Evolutionary conservation across 1,140 invertebrate genomes (phyloP), one percentile per base, ranked within the genome.

Genomic region (Drosophila pseudoobscura): DNA sequence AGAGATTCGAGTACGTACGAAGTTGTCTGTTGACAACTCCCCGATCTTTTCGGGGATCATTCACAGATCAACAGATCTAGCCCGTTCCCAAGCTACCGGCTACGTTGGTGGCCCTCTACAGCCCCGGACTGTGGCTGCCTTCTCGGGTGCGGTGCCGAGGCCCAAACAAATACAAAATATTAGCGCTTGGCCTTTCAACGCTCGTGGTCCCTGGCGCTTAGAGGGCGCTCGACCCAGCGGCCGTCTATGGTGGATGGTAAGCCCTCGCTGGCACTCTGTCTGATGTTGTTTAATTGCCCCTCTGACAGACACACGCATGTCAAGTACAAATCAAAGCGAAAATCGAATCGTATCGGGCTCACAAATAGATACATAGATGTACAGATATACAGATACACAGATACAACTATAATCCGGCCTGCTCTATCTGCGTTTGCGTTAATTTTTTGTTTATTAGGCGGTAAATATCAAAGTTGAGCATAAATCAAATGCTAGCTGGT

Each of bases 401-500:
- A 72, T 69, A 57, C 44, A 78, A 60, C 57, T 58, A 73, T 66
- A 79, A 78, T 74, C 60, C 49, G 60, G 68, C 49, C 56, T 57
- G 47, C 45, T 61, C 74, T 79, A 49, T 65, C 59, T 82, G 63
- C 63, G 78, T 80, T 77, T 80, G 79, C 64, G 82, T 87, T 87
- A 87, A 87, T 87, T 87, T 85, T 87, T 87, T 87, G 83, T 87
- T 87, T 88, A 87, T 88, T 87, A 83, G 75, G 83, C 83, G 83
- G 83, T 87, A 87, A 88, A 87, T 87, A 88, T 87, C 83, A 87
- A 87, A 88, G 82, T 82, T 78, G 75, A 87, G 75, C 75, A 88
- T 87, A 87, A 87, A 87, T 87, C 82, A 87, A 87, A 87, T 77
- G 78, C 53, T 77, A 56, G 68, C 78, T 80, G 79, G 58, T 74